Conservation (phyloP, 2,797 vertebrate species). For the Thalassophryne amazonica region DNA sequence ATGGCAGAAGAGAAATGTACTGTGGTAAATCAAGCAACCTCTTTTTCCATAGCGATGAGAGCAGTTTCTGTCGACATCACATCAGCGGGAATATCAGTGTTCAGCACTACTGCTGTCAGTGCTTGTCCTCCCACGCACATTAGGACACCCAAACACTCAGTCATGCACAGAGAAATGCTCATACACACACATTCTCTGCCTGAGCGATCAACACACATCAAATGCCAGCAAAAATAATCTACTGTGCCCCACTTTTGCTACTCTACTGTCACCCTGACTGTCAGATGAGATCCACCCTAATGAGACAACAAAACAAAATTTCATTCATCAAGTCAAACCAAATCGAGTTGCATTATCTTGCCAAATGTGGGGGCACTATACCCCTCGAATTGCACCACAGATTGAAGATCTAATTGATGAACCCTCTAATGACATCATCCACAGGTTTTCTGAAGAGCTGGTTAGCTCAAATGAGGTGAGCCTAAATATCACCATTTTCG, state of each 20-base stretch:
- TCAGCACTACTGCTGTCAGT: slow-evolving; percentile 59
- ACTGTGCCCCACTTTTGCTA: slow-evolving; percentile 60
- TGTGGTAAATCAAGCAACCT: slow-evolving; percentile 22
- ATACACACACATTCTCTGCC: too few species aligned
- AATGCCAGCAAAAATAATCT: slow-evolving; percentile 66
- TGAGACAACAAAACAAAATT: slow-evolving; percentile 53
- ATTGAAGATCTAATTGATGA: too few species aligned
- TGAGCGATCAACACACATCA: slow-evolving; percentile 25
- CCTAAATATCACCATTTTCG: too few species aligned
- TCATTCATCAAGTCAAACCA: slow-evolving; percentile 49
- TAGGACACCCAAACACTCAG: not conserved
- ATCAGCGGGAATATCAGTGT: slow-evolving; percentile 57
- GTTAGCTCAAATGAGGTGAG: too few species aligned
- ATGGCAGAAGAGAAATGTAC: slow-evolving; percentile 25
- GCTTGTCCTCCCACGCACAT: slow-evolving; percentile 48
- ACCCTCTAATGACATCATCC: too few species aligned
- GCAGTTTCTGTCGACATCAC: slow-evolving; percentile 29
- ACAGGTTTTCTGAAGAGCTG: too few species aligned
- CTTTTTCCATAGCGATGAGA: slow-evolving; percentile 30
- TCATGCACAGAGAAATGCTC: too few species aligned
- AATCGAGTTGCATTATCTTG: too few species aligned
- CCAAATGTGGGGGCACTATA: too few species aligned
- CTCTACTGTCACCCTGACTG: slow-evolving; percentile 45
- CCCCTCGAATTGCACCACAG: too few species aligned
- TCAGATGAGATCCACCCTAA: slow-evolving; percentile 51